Conservation (phyloP, 2,888 invertebrate genomes). For the Platerodrilus igneus region DNA sequence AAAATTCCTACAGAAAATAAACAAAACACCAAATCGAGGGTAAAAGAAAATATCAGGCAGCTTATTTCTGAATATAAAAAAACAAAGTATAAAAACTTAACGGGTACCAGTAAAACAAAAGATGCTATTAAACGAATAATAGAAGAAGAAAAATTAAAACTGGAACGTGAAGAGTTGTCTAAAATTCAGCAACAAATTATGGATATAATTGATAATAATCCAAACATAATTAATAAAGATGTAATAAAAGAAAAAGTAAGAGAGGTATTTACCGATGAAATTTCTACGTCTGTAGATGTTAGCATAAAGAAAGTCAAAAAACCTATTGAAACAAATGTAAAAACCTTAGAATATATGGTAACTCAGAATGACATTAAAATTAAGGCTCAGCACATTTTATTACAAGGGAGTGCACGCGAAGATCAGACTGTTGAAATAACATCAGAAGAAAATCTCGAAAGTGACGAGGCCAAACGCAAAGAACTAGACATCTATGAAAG, state of each 20-base stretch:
- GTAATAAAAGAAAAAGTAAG: constrained; percentile 44
- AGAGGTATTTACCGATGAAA: constrained; percentile 11
- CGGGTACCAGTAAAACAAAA: constrained; percentile 20
- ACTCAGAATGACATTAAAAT: constrained; percentile 16
- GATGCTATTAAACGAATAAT: constrained; percentile 39
- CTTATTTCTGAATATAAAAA: constrained; percentile 19
- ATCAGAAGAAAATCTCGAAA: constrained; percentile 11
- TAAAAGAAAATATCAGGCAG: constrained; percentile 23
- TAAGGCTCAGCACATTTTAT: constrained; percentile 16
- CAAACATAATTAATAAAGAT: constrained; percentile 50
- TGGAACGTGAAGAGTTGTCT: constrained; percentile 49
- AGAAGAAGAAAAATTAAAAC: constrained; percentile 46
- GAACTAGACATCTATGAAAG: background rate
- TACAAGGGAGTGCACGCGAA: constrained; percentile 3
- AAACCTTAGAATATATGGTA: constrained; percentile 13
- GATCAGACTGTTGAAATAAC: constrained; percentile 16
- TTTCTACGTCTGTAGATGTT: constrained; percentile 6
- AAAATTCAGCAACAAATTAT: constrained; percentile 49
- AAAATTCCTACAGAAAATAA: constrained; percentile 5
- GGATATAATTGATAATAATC: constrained; percentile 50
- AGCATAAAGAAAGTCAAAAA: constrained; percentile 8
- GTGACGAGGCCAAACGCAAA: constrained; percentile 1
- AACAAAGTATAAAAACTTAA: constrained; percentile 14
- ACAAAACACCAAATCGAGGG: constrained; percentile 9
- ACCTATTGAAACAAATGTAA: constrained; percentile 11